phyloP scores from a whole-genome alignment of 2,113 vertebrate genomes.

The Hippolais icterina region DNA sequence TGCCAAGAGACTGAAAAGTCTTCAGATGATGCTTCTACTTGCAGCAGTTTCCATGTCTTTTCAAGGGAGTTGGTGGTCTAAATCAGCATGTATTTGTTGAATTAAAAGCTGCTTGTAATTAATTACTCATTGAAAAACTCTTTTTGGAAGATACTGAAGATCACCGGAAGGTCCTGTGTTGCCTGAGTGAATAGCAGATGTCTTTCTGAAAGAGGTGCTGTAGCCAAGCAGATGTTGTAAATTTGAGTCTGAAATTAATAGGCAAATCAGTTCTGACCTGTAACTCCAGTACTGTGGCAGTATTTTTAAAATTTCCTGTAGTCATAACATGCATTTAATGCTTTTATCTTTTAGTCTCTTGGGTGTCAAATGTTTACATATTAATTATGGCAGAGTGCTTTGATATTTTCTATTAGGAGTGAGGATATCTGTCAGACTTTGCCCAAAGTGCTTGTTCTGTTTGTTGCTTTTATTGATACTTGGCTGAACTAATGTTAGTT shows the following conservation, averaged over 20 bases:
- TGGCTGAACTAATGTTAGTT: background rate
- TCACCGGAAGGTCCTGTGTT: background rate
- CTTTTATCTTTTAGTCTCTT: background rate
- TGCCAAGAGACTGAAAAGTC: background rate
- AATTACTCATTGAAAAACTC: background rate
- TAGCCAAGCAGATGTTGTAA: constrained; percentile 8
- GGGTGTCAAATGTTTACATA: background rate
- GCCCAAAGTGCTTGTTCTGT: background rate
- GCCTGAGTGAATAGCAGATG: constrained; percentile 1
- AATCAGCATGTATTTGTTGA: background rate
- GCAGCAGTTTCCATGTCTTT: background rate
- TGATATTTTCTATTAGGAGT: accelerated
- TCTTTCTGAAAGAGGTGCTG: background rate
- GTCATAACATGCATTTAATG: background rate
- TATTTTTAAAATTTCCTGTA: background rate
- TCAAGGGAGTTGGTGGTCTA: background rate
- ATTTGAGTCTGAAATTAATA: background rate
- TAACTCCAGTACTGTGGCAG: background rate
- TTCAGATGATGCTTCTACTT: background rate
- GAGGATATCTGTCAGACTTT: background rate
- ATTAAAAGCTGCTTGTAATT: constrained; percentile 44
- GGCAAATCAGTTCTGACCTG: background rate
- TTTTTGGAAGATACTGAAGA: background rate
- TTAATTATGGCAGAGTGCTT: background rate
- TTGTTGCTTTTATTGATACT: background rate